Percentiles rank a stretch among this genome's conserved stretches.
phyloP scores from a whole-genome alignment of 2,113 vertebrate species.

The Puntigrus tetrazona region DNA sequence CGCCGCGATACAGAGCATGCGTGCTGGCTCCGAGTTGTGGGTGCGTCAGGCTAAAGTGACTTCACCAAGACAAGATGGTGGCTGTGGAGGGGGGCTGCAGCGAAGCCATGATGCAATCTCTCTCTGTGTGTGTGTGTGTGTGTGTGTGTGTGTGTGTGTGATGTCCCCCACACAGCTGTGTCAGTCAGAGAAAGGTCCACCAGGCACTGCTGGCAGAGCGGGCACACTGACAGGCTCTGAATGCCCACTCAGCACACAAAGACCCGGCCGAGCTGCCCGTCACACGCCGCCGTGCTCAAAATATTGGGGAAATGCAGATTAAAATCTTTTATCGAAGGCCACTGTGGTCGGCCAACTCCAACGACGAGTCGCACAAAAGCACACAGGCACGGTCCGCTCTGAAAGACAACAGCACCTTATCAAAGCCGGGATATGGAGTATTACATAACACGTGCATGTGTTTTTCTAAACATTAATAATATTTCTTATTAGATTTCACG shows the following conservation, averaged over 20 bases:
- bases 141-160: constrained; percentile 18
- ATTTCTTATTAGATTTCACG: neutral
- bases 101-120: constrained; percentile 44
- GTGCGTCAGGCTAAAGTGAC: constrained; percentile 51
- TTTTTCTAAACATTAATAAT: neutral
- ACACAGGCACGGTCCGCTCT: neutral
- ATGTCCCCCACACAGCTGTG: constrained; percentile 47
- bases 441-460: neutral
- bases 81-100: constrained; percentile 54
- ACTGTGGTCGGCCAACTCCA: neutral
- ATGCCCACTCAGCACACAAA: constrained; percentile 31
- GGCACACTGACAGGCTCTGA: constrained; percentile 22
- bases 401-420: neutral
- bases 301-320: neutral
- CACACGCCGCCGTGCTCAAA: constrained; percentile 24
- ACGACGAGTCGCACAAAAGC: constrained; percentile 19
- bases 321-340: neutral
- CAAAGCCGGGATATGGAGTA: neutral
- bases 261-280: constrained; percentile 52
- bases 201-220: constrained; percentile 32
- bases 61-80: constrained; percentile 56
- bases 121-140: constrained; percentile 28
- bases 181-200: constrained; percentile 46
- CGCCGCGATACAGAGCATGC: constrained; percentile 52
- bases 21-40: constrained; percentile 43